Base-by-base conservation (phyloP, 2,888 invertebrate genomes). In the Eupithecia inturbata region DNA sequence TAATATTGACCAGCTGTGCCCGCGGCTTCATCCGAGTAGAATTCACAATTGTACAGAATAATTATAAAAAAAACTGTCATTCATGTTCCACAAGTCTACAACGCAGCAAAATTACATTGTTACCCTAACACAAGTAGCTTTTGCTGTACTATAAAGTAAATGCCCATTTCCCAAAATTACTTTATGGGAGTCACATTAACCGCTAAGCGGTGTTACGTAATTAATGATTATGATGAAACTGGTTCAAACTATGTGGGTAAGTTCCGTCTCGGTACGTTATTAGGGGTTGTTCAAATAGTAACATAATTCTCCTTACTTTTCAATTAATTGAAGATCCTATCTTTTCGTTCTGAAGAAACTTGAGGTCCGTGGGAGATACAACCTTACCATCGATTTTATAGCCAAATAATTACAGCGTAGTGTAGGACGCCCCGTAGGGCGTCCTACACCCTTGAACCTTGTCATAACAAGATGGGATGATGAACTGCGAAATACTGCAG, bases 111-210 rank as follows among this genome's bases (percentile, higher is more conserved):
- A 71, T 60, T 67, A 49, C 64, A 63, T 71, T 68, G 64, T 68
- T 71, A 63, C 64, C 53, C 64, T 57, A 26, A 22, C 26, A 64
- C 45, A 26, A 74, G 49, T 71, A 73, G 71, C 73, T 76, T 68
- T 76, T 67, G 70, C 68, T 68, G 73, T 74, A 70, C 10, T 70
- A 68, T 76, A 79, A 76, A 70, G 77, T 74, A 74, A 77, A 78
- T 75, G 76, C 71, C 77, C 72, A 76, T 76, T 78, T 74, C 64
- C 76, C 71, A 78, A 78, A 77, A 78, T 80, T 78, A 80, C 76
- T 80, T 79, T 75, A 78, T 76, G 74, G 68, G 68, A 71, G 74
- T 76, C 75, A 74, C 79, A 76, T 79, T 77, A 79, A 70, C 67
- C 67, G 72, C 63, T 68, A 76, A 77, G 72, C 73, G 75, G 71